A percentile compares a stretch with the other conserved stretches of the same genome.
Conservation (phyloP, 2,113 vertebrate species). For the Pseudonaja textilis region DNA sequence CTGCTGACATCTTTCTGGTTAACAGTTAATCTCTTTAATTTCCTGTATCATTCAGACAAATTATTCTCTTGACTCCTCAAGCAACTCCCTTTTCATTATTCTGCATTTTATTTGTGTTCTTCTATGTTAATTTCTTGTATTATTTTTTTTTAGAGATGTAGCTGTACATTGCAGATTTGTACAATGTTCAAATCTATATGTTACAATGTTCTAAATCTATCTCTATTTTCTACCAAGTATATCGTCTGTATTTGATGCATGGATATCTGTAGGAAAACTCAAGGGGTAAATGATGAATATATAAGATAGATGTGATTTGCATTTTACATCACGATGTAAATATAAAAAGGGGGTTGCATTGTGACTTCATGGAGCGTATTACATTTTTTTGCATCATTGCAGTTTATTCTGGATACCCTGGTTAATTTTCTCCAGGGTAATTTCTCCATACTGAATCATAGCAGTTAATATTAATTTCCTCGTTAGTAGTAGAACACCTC, state of each 20-base stretch:
- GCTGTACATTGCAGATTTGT: neutral
- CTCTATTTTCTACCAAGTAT: neutral
- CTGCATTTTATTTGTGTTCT: neutral
- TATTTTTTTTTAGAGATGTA: neutral
- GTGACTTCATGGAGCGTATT: neutral
- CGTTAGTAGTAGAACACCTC: neutral
- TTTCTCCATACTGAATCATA: neutral
- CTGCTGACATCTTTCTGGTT: neutral
- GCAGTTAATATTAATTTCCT: neutral
- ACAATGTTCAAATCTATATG: neutral
- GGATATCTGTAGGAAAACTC: neutral
- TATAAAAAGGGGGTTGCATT: neutral
- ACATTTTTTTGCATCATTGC: neutral
- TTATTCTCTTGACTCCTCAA: neutral
- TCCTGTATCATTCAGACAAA: neutral
- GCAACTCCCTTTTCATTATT: neutral
- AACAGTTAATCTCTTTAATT: neutral
- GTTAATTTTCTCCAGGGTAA: neutral
- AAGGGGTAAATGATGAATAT: neutral
- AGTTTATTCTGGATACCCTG: neutral
- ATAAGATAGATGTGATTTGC: neutral
- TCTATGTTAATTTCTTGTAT: neutral
- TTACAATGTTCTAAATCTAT: too few relatives aligned
- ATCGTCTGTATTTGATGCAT: neutral
- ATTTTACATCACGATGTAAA: neutral